A percentile compares a stretch with the other conserved stretches of the same genome.
Evolutionary conservation across 2,888 invertebrate genomes (phyloP).

Genomic region (Drosophila kanekoi): DNA sequence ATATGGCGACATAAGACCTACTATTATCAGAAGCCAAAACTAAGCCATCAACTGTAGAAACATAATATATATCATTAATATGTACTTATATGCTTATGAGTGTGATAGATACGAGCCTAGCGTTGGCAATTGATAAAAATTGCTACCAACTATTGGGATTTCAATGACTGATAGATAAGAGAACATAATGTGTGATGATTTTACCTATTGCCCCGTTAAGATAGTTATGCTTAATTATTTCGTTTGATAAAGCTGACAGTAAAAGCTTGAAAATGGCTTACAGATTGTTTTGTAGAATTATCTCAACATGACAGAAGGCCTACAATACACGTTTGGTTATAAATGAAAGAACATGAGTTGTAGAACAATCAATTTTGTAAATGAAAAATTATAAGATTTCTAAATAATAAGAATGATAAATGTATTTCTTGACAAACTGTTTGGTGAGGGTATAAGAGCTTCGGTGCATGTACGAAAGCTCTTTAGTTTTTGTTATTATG

Average conservation of each 20-base stretch:
- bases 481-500: slow-evolving; percentile 9
- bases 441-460: slow-evolving; percentile 1
- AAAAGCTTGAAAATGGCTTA: not conserved
- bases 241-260: not conserved
- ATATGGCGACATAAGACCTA: slow-evolving; percentile 8
- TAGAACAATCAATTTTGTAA: not conserved
- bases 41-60: slow-evolving; percentile 15
- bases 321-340: too few species aligned
- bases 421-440: not conserved
- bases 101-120: slow-evolving; percentile 18
- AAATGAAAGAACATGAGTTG: too few species aligned
- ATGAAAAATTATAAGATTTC: not conserved
- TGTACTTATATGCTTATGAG: slow-evolving; percentile 13
- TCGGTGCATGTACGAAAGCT: not conserved
- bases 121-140: slow-evolving; percentile 28
- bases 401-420: not conserved
- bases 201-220: not conserved
- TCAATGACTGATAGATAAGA: slow-evolving; percentile 28
- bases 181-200: slow-evolving; percentile 24
- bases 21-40: slow-evolving; percentile 9
- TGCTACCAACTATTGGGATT: slow-evolving; percentile 15
- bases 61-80: slow-evolving; percentile 8
- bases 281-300: too few species aligned
- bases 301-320: too few species aligned
- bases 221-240: slow-evolving; percentile 13